Evolutionary conservation across 2,888 invertebrate species (phyloP), one percentile per base, ranked within the genome.

Genomic region (Leptopterna dolabrata): DNA sequence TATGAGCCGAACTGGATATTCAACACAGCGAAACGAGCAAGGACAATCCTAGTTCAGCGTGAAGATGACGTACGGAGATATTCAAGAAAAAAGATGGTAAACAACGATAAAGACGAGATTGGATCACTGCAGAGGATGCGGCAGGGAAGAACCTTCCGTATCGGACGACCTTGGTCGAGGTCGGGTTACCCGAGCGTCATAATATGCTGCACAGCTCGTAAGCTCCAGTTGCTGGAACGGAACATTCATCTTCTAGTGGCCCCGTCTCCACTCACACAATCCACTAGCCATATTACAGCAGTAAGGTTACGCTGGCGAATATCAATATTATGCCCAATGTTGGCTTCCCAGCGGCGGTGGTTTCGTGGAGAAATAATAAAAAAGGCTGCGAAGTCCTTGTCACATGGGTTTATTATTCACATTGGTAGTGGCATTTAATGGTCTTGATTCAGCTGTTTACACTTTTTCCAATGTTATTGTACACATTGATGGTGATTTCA

Each of bases 91-190:
- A 24, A 63, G 63, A 63, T 63, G 63, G 19, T 27, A 63, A 63
- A 63, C 63, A 63, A 24, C 24, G 63, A 63, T 63, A 63, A 9
- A 9, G 19, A n/a, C n/a, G 63, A 63, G 63, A 19, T 19, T n/a
- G 2, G 16, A 55, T 19, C 19, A 19, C 19, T n/a, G 6, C 14
- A 6, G 51, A 51, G 51, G 63, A 63, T 63, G 63, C 24, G 63
- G 63, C 63, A 19, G 63, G 27, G 63, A 63, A 63, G 63, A 63
- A 51, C 51, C 51, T 51, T 63, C 63, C 63, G 63, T 63, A 63
- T 63, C 63, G 63, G 63, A 63, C 63, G 63, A 63, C 63, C 63
- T 63, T 63, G 63, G 24, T 24, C 63, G 63, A 63, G 63, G 63
- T 63, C 63, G 63, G 63, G 63, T 63, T 63, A 63, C 63, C 63